Percentiles rank a stretch among this genome's conserved stretches.
Evolutionary conservation across 2,797 vertebrate species (phyloP).

Genomic region (Gobio occitaniae): DNA sequence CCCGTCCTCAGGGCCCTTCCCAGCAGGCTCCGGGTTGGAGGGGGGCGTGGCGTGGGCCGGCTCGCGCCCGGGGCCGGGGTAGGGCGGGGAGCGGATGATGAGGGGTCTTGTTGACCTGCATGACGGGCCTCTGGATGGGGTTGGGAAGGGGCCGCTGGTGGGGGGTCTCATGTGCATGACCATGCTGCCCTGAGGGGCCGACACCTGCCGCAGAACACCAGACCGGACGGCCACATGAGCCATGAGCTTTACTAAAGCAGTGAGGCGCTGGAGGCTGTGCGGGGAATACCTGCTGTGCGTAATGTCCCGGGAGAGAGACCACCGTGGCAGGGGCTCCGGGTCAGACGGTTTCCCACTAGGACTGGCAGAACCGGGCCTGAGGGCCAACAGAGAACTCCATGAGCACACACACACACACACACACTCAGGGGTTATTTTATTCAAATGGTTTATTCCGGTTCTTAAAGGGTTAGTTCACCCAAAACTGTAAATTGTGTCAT

Average conservation of each 20-base stretch:
- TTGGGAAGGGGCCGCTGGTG: conserved; percentile 81
- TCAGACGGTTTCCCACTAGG: conserved; percentile 93
- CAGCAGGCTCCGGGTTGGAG: conserved; percentile 74
- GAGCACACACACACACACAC: background rate
- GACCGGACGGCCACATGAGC: background rate
- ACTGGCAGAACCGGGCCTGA: conserved; percentile 95
- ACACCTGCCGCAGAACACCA: conserved; percentile 66
- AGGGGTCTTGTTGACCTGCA: conserved; percentile 85
- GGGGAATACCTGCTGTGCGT: conserved; percentile 88
- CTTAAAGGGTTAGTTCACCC: too few species aligned
- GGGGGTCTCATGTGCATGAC: conserved; percentile 86
- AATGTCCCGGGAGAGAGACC: conserved; percentile 91
- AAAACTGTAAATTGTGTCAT: too few species aligned
- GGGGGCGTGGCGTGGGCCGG: conserved; percentile 75
- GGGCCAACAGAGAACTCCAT: background rate
- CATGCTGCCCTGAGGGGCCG: conserved; percentile 81
- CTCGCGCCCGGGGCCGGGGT: conserved; percentile 77
- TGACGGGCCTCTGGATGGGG: conserved; percentile 85
- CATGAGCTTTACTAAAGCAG: background rate
- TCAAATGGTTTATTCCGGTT: too few species aligned
- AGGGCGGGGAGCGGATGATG: conserved; percentile 81
- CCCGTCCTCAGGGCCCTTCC: conserved; percentile 83
- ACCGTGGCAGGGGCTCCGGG: conserved; percentile 81
- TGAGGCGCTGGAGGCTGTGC: background rate
- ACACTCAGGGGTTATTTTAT: background rate